Base-by-base conservation (phyloP, 2,113 vertebrate genomes). In the Gavia stellata region DNA sequence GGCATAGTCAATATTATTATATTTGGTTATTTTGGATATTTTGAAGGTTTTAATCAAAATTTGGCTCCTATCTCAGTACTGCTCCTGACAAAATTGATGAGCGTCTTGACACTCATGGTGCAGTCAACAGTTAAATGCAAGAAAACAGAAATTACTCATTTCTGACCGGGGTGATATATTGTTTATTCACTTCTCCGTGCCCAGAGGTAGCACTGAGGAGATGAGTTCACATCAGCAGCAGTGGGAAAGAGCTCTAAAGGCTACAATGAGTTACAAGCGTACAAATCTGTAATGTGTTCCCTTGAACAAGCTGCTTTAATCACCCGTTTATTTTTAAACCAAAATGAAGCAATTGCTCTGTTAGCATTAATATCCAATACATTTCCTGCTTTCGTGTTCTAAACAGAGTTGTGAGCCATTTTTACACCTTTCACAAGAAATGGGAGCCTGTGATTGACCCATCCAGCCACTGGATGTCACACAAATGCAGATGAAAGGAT, bases 391-490 rank as follows among this genome's bases (percentile, higher is more conserved):
- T 92, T 81, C 10, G 0, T 52, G 26, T 81, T 81, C 40, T 44
- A 4, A 63, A 13, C 14, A 45, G 59, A 73, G 10, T 28, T 63
- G 38, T 26, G 62, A 92, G 36, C 17, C 10, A 14, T 66, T 91
- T 86, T 86, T 73, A 75, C 67, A 45, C 53, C 53, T 95, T 83
- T 40, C 50, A 5, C 28, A 16, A 73, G 61, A 68, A 85, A 56
- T 20, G 17, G 29, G 24, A 91, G 71, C 81, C 63, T 97, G 97
- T 95, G 96, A 83, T 97, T 93, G 90, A 96, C 68, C 67, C 86
- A 74, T 93, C 91, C 83, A 84, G 85, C 97, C 97, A 96, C 97
- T 97, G 97, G 97, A 96, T 97, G 97, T 97, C 97, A 97, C 88
- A 97, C 97, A 95, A 96, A 95, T 38, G 88, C 96, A 97, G 88